A percentile compares a stretch with the other conserved stretches of the same genome.
These are phyloP conservation scores for Nesometra sesokonis DNA, from an alignment of 35 echinoderm and acorn worm species.

Conservation along the genomic window DNA sequence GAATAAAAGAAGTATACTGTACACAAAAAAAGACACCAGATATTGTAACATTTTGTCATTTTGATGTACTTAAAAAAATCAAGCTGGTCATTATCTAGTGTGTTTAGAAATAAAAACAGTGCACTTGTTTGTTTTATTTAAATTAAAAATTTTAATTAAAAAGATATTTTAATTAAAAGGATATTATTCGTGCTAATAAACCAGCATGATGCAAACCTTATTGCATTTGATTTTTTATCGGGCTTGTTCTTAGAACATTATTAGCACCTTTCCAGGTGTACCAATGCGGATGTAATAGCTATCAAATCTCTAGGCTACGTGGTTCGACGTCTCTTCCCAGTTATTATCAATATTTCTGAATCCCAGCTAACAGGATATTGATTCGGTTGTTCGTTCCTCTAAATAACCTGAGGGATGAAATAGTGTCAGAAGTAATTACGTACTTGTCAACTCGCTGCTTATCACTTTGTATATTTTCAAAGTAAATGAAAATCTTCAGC, in stretches of 20 bases:
- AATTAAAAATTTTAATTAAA: no score
- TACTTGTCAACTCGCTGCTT: background rate
- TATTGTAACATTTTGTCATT: no score
- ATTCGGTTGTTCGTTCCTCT: background rate
- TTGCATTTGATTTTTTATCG: background rate
- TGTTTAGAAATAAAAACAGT: no score
- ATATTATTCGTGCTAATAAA: no score
- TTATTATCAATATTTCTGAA: background rate
- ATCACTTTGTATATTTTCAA: constrained; percentile 1
- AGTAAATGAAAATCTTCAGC: background rate
- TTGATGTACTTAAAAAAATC: no score
- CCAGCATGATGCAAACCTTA: no score
- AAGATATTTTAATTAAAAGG: no score
- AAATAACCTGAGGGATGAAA: background rate
- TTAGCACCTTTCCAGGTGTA: background rate
- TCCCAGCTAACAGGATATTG: background rate
- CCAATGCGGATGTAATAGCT: background rate
- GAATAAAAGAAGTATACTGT: no score
- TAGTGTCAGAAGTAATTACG: background rate
- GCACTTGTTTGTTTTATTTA: no score
- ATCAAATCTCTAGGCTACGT: background rate
- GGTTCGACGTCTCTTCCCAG: background rate
- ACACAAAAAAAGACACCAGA: no score
- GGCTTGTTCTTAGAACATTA: background rate
- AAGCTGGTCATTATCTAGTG: no score